Conservation (phyloP, 2,888 invertebrate species). For the Diloba caeruleocephala region DNA sequence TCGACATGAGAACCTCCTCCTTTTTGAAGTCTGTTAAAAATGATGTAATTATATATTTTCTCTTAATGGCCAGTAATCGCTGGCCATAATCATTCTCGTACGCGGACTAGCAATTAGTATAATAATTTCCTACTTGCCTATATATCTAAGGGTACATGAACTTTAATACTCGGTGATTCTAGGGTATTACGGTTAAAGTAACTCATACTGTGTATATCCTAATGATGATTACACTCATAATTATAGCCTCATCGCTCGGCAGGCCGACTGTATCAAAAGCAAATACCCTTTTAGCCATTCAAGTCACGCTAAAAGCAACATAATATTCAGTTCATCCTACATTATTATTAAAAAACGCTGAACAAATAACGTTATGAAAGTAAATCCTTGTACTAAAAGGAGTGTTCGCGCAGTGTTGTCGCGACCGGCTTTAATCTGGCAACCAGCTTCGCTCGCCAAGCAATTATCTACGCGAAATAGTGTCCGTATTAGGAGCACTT, state of each 20-base stretch:
- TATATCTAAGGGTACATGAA: no score
- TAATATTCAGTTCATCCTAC: conserved; percentile 27
- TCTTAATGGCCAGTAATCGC: no score
- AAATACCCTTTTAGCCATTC: conserved; percentile 10
- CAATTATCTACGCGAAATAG: conserved; percentile 87
- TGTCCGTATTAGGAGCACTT: conserved; percentile 82
- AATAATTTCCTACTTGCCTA: no score
- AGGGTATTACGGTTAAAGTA: no score
- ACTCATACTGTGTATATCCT: no score
- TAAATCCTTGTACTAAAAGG: conserved; percentile 61
- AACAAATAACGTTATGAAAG: conserved; percentile 52
- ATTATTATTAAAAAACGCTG: conserved; percentile 48
- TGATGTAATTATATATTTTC: no score
- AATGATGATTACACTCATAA: conserved; percentile 22
- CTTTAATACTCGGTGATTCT: no score
- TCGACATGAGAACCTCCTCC: no score
- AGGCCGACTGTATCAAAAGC: conserved; percentile 5
- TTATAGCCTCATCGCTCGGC: not conserved
- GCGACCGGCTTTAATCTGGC: conserved; percentile 70
- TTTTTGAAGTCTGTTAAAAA: no score
- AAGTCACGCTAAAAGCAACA: conserved; percentile 22
- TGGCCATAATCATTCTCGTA: no score
- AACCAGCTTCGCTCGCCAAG: conserved; percentile 72
- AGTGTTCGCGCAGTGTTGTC: conserved; percentile 64
- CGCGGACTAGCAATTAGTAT: no score